Evolutionary conservation across 2,113 vertebrate species (phyloP), one percentile per base, ranked within the genome.

Genomic region (Boleophthalmus pectinirostris): DNA sequence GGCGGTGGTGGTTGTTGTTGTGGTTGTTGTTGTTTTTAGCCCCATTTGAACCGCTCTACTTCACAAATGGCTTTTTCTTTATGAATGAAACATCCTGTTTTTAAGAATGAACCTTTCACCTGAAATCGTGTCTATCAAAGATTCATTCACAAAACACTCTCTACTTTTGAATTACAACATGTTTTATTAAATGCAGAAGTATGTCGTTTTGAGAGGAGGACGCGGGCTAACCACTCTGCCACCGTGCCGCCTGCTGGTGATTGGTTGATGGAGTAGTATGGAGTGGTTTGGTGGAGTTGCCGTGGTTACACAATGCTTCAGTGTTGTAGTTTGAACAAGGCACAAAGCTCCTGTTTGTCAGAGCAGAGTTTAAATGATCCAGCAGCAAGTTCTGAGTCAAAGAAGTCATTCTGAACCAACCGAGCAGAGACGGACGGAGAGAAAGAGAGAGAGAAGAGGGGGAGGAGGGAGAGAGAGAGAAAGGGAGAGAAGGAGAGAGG

Each of bases 1-100:
- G n/a, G n/a, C n/a, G n/a, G n/a, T n/a, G n/a, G n/a, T n/a, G n/a
- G n/a, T n/a, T n/a, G n/a, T n/a, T n/a, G n/a, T n/a, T n/a, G 16
- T 1, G 18, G 16, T 20, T 53, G 18, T 18, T 53, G 16, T 53
- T 53, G 20, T 53, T 53, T 53, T 53, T 21, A 57, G 54, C n/a
- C 9, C 11, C n/a, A n/a, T 84, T 83, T 82, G 68, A 83, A 82
- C 74, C 18, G 86, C 79, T 86, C 79, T 60, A 82, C 57, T 88
- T 47, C 53, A 20, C 20, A 18, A 20, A 53, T 53, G 51, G 18
- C 51, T 53, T 53, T 16, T 20, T n/a, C 67, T 75, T 57, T 67
- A 47, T 89, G 88, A 86, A 88, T 83, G 84, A 77, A 83, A 33
- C 2, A 0, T 76, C 73, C 69, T 24, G 58, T 53, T 80, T 85